Percentiles rank a stretch among this genome's conserved stretches.
These are phyloP conservation scores for Pipistrellus pipistrellus DNA, from an alignment of 2,797 vertebrate species.

Conservation along the genomic window DNA sequence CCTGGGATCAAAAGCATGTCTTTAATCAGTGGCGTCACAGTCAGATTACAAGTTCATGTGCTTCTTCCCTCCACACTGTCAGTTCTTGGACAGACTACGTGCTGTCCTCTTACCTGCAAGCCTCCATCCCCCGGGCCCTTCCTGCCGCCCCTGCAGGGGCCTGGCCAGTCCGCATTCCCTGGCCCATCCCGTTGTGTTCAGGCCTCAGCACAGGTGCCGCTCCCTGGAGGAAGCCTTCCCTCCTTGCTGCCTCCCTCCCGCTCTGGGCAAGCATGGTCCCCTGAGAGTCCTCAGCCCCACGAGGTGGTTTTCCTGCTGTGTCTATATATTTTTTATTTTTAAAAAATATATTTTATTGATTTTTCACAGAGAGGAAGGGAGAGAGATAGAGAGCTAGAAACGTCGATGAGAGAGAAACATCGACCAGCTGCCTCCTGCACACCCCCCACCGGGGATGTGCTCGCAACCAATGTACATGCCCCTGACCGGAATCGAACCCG, in stretches of 20 bases:
- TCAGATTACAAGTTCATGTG: neutral
- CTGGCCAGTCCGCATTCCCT: neutral
- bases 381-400: too few relatives aligned
- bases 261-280: neutral
- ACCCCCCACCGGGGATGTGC: too few relatives aligned
- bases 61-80: neutral
- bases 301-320: accelerated
- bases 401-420: too few relatives aligned
- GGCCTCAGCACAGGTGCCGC: neutral
- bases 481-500: too few relatives aligned
- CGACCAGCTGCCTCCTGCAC: too few relatives aligned
- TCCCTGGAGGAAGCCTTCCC: neutral
- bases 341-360: too few relatives aligned
- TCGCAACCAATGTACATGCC: too few relatives aligned
- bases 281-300: neutral
- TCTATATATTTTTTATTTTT: too few relatives aligned
- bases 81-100: too few relatives aligned
- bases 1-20: neutral
- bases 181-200: neutral
- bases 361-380: too few relatives aligned
- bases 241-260: neutral
- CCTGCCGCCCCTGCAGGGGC: neutral
- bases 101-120: neutral
- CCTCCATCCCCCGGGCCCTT: neutral
- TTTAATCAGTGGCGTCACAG: neutral